Base-by-base conservation (phyloP, 2,797 vertebrate genomes). In the Platyrinchus mystaceus region DNA sequence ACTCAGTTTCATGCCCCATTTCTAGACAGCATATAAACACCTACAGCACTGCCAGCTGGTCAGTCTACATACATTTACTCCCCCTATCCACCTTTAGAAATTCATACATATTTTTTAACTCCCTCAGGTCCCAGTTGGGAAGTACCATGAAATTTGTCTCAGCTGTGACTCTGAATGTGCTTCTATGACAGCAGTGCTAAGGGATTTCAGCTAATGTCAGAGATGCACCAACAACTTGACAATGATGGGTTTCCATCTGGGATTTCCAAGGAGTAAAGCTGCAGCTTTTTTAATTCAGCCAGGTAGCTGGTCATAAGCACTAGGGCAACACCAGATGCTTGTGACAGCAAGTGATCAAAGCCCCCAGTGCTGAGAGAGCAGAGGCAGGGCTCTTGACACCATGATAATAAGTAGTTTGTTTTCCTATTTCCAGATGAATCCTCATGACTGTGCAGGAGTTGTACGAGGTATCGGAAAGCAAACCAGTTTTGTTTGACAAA, bases 271-370 rank as follows among this genome's bases (percentile, higher is more conserved):
- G 39, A 55, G 12, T n/a, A 87, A 89, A 77, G 64, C 49, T 77
- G 37, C 60, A 89, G 56, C 27, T 77, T 77, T 76, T 63, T 68
- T 0, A 73, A 46, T 82, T 88, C 63, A 74, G 44, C 36, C 75
- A 90, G 49, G 22, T 81, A 95, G 13, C 55, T 78, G 58, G 44
- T 82, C 70, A 59, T 67, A 79, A 86, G 59, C 23, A 27, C 7
- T 64, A 39, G 73, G 70, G 63, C 47, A 94, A 52, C 13, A 79
- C 55, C 84, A 96, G 73, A 73, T 88, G 83, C 55, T 62, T 56
- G 47, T 63, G 90, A 91, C 71, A 91, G 75, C 73, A 62, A 85
- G 64, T 10, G 60, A 90, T 93, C 77, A 88, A 94, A 84, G 56
- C 52, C 37, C 44, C 70, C 52, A 43, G 50, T 28, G 50, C 75